phyloP scores from a whole-genome alignment of 2,113 vertebrate species.

The Chroicocephalus ridibundus region DNA sequence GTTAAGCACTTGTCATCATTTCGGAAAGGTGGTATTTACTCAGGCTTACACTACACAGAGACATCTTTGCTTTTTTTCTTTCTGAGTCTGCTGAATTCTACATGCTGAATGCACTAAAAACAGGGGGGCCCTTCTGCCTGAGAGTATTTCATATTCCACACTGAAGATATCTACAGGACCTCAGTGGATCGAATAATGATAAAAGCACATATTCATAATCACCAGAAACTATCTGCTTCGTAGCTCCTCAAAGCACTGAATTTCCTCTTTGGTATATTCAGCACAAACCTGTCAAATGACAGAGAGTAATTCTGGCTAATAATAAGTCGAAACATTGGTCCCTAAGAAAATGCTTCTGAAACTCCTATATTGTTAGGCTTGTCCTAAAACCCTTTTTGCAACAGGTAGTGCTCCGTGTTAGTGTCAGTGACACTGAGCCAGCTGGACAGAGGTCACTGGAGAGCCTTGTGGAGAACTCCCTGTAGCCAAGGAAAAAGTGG shows the following conservation, averaged over 20 bases:
- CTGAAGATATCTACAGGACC: neutral
- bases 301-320: neutral
- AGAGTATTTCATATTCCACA: neutral
- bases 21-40: slow-evolving; percentile 32
- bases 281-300: neutral
- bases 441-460: neutral
- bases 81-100: neutral
- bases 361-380: neutral
- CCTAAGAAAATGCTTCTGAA: neutral
- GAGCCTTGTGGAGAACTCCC: neutral
- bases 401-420: neutral
- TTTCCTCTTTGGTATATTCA: neutral
- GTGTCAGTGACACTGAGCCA: neutral
- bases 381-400: neutral
- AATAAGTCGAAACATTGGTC: neutral
- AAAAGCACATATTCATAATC: neutral
- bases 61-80: neutral
- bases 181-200: neutral
- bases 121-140: neutral
- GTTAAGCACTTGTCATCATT: slow-evolving; percentile 52
- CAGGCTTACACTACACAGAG: neutral
- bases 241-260: neutral
- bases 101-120: neutral
- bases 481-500: neutral
- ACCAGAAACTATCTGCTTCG: neutral